Evolutionary conservation across 2,888 invertebrate genomes (phyloP), one percentile per base, ranked within the genome.

Genomic region (Rhogogaster chlorosoma): DNA sequence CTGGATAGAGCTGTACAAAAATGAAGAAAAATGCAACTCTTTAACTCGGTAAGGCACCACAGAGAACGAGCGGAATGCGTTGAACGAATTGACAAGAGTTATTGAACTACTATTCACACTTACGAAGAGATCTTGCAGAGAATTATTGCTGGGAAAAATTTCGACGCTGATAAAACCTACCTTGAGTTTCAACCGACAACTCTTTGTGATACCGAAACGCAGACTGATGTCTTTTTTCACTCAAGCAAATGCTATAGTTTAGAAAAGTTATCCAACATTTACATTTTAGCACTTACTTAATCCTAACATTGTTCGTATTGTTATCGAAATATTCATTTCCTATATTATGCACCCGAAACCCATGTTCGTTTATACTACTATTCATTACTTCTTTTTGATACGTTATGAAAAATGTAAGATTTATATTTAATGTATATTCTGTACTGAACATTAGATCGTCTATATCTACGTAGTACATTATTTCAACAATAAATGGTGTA

Each of bases 61-160:
- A 26, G 82, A 87, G 0, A 86, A 89, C 87, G 89, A 88, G 36
- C 86, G 87, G n/a, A 80, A 88, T 80, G 88, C 90, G 18, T 75
- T 90, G 49, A 84, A 88, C 42, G 89, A 92, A 49, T 86, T 93
- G 73, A 53, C 88, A 4, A 73, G 85, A 10, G 92, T 93, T 90
- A 86, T 93, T 10, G 32, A 89, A 85, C 77, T 87, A 29, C 82
- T 94, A 26, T 86, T 91, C 61, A 75, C 90, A 38, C 53, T 88
- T 73, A 90, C 90, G 7, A 84, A 88, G 2, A 84, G 90, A 64
- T 93, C 93, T 10, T 93, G 93, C 85, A 88, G 91, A 3, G 93
- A 94, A 75, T 45, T 29, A 45, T 83, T 42, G 42, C 85, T 9
- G 12, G 85, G 9, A 83, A 87, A 49, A 88, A 9, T 29, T 89